Percentiles rank a stretch among this genome's conserved stretches.
Evolutionary conservation across 2,888 invertebrate species (phyloP).

Genomic region (Rotaria macrura): DNA sequence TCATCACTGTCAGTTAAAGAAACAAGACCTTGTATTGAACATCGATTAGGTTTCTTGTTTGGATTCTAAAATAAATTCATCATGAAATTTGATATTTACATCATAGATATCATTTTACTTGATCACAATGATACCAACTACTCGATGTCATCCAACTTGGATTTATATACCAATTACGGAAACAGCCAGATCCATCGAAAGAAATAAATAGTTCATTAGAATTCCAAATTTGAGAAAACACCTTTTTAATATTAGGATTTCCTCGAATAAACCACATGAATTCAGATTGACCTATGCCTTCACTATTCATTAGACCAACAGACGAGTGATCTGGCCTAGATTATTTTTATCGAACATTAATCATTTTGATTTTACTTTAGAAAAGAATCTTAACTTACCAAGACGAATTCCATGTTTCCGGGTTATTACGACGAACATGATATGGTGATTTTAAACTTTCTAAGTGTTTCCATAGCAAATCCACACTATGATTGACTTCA

Average conservation of each 20-base stretch:
- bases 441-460: neutral
- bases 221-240: slow-evolving; percentile 9
- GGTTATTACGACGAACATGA: neutral
- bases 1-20: neutral
- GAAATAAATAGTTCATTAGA: neutral
- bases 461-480: neutral
- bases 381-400: neutral
- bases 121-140: slow-evolving; percentile 9
- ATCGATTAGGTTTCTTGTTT: neutral
- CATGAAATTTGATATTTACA: too few species aligned
- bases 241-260: slow-evolving; percentile 4
- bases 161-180: neutral
- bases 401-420: neutral
- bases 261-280: neutral
- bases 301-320: neutral
- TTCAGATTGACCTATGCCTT: slow-evolving; percentile 1
- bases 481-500: neutral
- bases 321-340: neutral
- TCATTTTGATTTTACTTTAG: neutral
- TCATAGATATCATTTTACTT: too few species aligned
- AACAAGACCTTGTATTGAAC: slow-evolving; percentile 10
- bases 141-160: neutral
- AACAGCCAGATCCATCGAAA: neutral
- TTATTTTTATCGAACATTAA: neutral
- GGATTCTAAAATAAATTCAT: neutral